A percentile compares a stretch with the other conserved stretches of the same genome.
Conservation (phyloP, 2,113 vertebrate species). For the Sisor rabdophorus region DNA sequence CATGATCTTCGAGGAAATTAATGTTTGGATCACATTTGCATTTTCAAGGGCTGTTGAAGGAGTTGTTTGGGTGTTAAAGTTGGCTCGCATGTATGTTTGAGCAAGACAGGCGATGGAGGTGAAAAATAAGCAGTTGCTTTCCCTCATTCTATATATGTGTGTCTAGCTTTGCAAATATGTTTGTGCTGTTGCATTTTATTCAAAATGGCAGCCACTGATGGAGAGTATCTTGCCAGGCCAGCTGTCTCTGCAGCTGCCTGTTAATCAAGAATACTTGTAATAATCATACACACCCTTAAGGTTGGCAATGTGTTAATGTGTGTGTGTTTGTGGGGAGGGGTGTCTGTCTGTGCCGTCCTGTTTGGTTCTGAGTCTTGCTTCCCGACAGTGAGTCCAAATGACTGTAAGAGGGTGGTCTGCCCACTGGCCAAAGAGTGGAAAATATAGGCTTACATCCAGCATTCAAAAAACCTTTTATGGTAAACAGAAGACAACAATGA, state of each 20-base stretch:
- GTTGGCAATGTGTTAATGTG: slow-evolving; percentile 3
- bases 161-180: slow-evolving; percentile 26
- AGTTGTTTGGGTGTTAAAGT: slow-evolving; percentile 43
- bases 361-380: slow-evolving; percentile 28
- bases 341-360: slow-evolving; percentile 33
- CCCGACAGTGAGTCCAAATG: slow-evolving; percentile 43
- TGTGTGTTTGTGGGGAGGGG: not conserved
- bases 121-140: slow-evolving; percentile 34
- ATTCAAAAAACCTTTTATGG: slow-evolving; percentile 13
- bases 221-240: slow-evolving; percentile 38
- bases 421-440: slow-evolving; percentile 29
- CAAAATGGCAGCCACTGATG: slow-evolving; percentile 35
- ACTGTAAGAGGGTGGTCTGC: slow-evolving; percentile 30
- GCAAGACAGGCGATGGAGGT: slow-evolving; percentile 8
- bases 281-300: slow-evolving; percentile 31
- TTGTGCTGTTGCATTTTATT: slow-evolving; percentile 21
- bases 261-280: slow-evolving; percentile 36
- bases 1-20: slow-evolving; percentile 37
- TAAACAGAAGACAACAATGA: not conserved
- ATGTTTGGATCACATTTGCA: slow-evolving; percentile 28
- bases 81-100: slow-evolving; percentile 25
- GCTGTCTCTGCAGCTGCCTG: slow-evolving; percentile 45
- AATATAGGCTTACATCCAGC: slow-evolving; percentile 2
- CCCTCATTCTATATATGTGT: not conserved
- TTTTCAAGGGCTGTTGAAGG: slow-evolving; percentile 45